These are phyloP conservation scores for Psittacula cyanocephala DNA, from an alignment of 2,113 vertebrate species.

Conservation along the genomic window DNA sequence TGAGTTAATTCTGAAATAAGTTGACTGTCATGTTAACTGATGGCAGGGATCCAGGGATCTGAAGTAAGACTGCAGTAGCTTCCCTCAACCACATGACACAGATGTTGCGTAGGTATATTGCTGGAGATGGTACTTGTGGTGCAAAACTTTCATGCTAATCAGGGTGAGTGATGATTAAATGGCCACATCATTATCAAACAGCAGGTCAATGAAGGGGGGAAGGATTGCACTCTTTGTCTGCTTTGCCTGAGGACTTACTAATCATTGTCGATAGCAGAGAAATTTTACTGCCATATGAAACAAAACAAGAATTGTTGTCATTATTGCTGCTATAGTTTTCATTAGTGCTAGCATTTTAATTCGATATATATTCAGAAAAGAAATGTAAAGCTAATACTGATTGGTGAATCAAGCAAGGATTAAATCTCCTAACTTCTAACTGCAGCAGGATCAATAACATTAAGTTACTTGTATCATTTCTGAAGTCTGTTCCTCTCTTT, in stretches of 20 bases:
- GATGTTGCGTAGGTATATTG: not conserved
- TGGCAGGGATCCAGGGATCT: not conserved
- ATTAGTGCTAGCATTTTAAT: not conserved
- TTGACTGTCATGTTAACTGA: accelerated
- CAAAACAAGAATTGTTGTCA: not conserved
- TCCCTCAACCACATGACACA: accelerated
- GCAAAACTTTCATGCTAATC: not conserved
- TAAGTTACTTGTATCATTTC: constrained; percentile 60
- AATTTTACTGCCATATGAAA: not conserved
- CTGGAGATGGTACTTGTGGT: accelerated
- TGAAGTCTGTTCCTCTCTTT: constrained; percentile 65
- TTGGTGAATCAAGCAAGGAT: constrained; percentile 48
- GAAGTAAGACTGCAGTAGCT: not conserved
- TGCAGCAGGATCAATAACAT: constrained; percentile 65
- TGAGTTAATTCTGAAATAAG: not conserved
- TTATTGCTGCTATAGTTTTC: not conserved
- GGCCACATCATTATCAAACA: not conserved
- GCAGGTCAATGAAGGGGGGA: not conserved
- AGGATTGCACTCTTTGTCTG: not conserved
- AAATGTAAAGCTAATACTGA: not conserved
- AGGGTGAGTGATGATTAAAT: not conserved
- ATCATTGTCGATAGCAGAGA: not conserved
- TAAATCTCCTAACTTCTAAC: constrained; percentile 69
- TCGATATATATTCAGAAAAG: not conserved
- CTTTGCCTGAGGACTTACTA: not conserved